A percentile compares a stretch with the other conserved stretches of the same genome.
phyloP scores from a whole-genome alignment of 2,888 invertebrate species.

The Aelia acuminata region DNA sequence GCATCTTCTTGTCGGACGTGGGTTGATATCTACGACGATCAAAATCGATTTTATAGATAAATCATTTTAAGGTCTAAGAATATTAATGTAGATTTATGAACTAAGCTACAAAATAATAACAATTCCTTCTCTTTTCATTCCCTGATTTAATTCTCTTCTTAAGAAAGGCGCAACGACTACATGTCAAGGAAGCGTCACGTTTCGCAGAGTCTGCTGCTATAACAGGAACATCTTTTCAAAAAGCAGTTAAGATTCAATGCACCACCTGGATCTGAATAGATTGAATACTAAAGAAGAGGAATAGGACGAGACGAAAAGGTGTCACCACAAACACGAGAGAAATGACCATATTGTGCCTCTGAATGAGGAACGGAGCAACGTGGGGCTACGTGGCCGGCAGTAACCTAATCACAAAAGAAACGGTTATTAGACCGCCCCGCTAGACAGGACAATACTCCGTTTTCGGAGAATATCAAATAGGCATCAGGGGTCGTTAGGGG shows the following conservation, averaged over 20 bases:
- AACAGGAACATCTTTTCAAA: constrained; percentile 50
- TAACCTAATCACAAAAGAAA: constrained; percentile 40
- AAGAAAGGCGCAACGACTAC: not conserved
- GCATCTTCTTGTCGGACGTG: too few relatives aligned
- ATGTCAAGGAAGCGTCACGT: not conserved
- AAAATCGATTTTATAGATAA: too few relatives aligned
- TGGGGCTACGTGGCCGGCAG: constrained; percentile 23
- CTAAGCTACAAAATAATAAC: too few relatives aligned
- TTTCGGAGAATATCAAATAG: constrained; percentile 17
- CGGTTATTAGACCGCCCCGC: not conserved
- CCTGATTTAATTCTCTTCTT: not conserved
- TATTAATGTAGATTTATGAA: too few relatives aligned
- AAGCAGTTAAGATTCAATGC: constrained; percentile 56
- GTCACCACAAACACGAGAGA: constrained; percentile 48
- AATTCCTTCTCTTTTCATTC: not conserved
- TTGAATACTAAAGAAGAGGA: constrained; percentile 39
- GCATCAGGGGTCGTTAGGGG: constrained; percentile 45
- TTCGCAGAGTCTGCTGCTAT: not conserved
- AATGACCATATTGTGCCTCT: constrained; percentile 56
- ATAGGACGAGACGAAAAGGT: constrained; percentile 43
- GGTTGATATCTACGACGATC: too few relatives aligned
- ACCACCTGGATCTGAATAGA: constrained; percentile 51
- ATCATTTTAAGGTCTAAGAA: too few relatives aligned
- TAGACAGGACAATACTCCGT: not conserved
- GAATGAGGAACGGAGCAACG: constrained; percentile 35